These are phyloP conservation scores for Cherax quadricarinatus DNA, from an alignment of 1,140 invertebrate genomes.

Conservation along the genomic window DNA sequence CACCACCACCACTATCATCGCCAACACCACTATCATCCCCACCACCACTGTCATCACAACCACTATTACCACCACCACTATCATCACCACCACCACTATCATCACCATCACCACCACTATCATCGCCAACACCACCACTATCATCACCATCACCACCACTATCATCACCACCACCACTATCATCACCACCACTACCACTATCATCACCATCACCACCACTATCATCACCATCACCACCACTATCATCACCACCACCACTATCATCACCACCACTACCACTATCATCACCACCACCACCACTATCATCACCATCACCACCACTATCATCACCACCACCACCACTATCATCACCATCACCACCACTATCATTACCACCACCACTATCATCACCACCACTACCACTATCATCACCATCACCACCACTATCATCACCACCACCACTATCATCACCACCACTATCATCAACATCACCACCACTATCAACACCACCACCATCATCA, in stretches of 20 bases:
- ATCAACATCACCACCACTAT: background rate
- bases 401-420: slow-evolving; percentile 5
- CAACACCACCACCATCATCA: no score
- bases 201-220: background rate
- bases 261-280: background rate
- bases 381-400: background rate
- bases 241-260: no score
- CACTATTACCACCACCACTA: no score
- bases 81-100: no score
- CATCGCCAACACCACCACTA: no score
- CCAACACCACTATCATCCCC: no score
- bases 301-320: background rate
- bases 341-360: background rate
- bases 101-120: no score
- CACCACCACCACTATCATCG: no score
- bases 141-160: background rate
- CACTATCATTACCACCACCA: background rate
- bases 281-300: background rate
- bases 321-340: background rate
- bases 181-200: background rate
- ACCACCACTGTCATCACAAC: no score
- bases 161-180: background rate
- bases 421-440: background rate
- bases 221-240: no score
- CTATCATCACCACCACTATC: background rate